These are phyloP conservation scores for Pandemis corylana DNA, from an alignment of 2,888 invertebrate genomes.

Conservation along the genomic window DNA sequence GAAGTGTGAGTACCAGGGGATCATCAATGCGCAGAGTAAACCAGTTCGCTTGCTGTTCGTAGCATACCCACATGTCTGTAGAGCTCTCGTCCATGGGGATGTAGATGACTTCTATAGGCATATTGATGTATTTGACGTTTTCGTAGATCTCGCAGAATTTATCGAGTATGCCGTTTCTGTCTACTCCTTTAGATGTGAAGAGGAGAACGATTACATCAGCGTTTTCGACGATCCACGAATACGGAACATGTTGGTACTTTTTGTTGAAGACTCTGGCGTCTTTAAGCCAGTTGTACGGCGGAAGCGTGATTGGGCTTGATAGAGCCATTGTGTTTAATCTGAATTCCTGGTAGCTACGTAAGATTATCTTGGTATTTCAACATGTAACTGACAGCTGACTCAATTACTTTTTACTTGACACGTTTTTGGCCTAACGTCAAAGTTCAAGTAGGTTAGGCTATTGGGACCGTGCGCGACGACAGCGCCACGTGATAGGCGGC, in stretches of 20 bases:
- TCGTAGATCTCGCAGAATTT: slow-evolving; percentile 75
- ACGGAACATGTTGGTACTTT: slow-evolving; percentile 53
- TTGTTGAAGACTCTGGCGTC: slow-evolving; percentile 64
- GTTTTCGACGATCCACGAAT: slow-evolving; percentile 63
- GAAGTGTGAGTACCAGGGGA: slow-evolving; percentile 59
- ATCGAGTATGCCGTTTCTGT: slow-evolving; percentile 62
- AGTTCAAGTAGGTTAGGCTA: slow-evolving; percentile 21
- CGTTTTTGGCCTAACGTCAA: slow-evolving; percentile 4
- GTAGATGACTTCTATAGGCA: slow-evolving; percentile 75
- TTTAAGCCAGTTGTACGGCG: slow-evolving; percentile 64
- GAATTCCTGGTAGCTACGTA: slow-evolving; percentile 18
- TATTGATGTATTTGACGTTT: slow-evolving; percentile 61
- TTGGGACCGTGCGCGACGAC: too few relatives aligned
- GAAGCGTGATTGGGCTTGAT: slow-evolving; percentile 44
- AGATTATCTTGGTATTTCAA: slow-evolving; percentile 21
- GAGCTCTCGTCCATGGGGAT: slow-evolving; percentile 68
- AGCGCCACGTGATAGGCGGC: too few relatives aligned
- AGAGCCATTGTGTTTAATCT: slow-evolving; percentile 29
- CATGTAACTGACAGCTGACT: slow-evolving; percentile 25
- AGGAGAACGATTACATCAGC: slow-evolving; percentile 66
- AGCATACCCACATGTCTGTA: slow-evolving; percentile 57
- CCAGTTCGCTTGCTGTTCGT: slow-evolving; percentile 74
- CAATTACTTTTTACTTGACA: slow-evolving; percentile 5
- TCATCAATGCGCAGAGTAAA: slow-evolving; percentile 68
- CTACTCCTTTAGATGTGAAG: slow-evolving; percentile 63